Evolutionary conservation across 2,113 vertebrate species (phyloP), one percentile per base, ranked within the genome.

Genomic region (Leptobrachium ailaonicum): DNA sequence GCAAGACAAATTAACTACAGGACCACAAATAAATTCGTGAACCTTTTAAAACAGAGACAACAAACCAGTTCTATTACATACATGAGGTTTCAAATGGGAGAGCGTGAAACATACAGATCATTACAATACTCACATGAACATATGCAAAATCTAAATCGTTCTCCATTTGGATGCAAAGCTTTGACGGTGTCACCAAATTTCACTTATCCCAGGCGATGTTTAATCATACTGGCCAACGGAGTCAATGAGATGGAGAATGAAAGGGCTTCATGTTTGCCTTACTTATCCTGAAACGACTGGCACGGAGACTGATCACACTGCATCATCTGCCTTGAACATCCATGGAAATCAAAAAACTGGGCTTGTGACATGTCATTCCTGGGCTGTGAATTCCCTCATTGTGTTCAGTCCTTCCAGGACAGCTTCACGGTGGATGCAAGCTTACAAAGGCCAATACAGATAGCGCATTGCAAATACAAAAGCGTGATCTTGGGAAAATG

Each of bases 131-230:
- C 93, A 96, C 95, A 89, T 93, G 66, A 60, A 91, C 82, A 80
- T 92, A 96, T 87, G 94, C 93, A 85, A 62, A 93, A 86, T 89
- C 90, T 91, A 95, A 85, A 83, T 91, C 91, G 83, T 91, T 87
- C 83, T 89, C 83, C 90, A 91, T 93, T 85, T 86, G 85, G 80
- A 78, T 42, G 56, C 4, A 47, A 41, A 77, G 13, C 41, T 40
- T 43, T 40, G 58, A 12, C 32, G 45, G 82, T 63, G 64, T 73
- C 42, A 62, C 74, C 45, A 62, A 32, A 20, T 63, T 71, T 72
- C 41, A 74, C 4, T 14, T 45, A 54, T 72, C n/a, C 8, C 12
- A 54, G 2, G 11, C 47, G 4, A 11, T 2, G 7, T 54, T 10
- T 40, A 12, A 11, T 72, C 45, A 72, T 72, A 71, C 20, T 42